phyloP scores from a whole-genome alignment of 2,797 vertebrate species.

The Lepilemur ruficaudatus region DNA sequence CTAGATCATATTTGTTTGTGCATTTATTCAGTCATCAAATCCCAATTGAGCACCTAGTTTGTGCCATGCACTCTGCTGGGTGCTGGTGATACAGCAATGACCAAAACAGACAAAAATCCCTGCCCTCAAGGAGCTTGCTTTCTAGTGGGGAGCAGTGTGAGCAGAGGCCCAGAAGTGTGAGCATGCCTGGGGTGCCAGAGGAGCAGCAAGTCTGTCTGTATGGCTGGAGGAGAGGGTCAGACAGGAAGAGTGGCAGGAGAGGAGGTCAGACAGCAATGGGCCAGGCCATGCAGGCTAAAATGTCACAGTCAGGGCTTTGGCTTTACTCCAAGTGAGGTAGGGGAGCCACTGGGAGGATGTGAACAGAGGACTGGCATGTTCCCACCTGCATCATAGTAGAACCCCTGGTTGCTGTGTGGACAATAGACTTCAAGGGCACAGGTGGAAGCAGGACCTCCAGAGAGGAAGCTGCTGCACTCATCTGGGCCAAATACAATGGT shows the following conservation, averaged over 20 bases:
- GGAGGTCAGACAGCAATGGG: not conserved
- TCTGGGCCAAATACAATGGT: not conserved
- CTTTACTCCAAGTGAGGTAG: not conserved
- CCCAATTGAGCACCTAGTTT: not conserved
- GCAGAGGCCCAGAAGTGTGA: not conserved
- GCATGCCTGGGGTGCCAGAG: not conserved
- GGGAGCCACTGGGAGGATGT: not conserved
- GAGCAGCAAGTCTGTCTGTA: not conserved
- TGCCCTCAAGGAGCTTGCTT: not conserved
- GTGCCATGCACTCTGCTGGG: not conserved
- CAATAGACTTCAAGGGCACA: not conserved
- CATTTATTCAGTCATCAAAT: not conserved
- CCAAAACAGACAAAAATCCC: not conserved
- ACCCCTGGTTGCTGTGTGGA: not conserved
- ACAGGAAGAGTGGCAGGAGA: not conserved
- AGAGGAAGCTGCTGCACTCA: not conserved
- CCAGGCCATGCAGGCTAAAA: not conserved
- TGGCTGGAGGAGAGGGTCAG: no score
- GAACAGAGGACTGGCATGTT: not conserved
- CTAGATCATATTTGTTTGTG: not conserved
- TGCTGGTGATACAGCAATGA: not conserved
- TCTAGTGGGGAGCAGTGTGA: not conserved
- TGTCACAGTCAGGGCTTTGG: not conserved
- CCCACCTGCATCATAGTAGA: not conserved
- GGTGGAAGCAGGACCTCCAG: not conserved